Conservation (phyloP, 2,113 vertebrate species). For the Forbesichthys papilliferus region DNA sequence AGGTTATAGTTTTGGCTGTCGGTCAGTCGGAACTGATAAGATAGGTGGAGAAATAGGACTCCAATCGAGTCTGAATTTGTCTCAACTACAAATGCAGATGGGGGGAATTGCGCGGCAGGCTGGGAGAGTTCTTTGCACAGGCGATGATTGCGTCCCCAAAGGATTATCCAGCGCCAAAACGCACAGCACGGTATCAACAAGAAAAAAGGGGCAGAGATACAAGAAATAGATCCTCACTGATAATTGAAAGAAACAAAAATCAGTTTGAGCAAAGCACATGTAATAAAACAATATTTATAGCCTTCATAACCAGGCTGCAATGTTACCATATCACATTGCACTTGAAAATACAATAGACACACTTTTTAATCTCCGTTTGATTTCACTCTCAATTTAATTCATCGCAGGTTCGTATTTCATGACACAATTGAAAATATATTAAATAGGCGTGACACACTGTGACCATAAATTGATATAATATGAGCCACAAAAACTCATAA, state of each 20-base stretch:
- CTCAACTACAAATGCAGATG: constrained; percentile 54
- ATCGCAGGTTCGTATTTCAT: not conserved
- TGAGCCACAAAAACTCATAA: not conserved
- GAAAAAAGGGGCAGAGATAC: constrained; percentile 13
- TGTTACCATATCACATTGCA: not conserved
- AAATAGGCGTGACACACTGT: not conserved
- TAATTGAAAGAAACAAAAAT: not conserved
- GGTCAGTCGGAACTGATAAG: constrained; percentile 34
- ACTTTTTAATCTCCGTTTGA: too few relatives aligned
- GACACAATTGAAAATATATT: not conserved
- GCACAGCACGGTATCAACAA: constrained; percentile 25
- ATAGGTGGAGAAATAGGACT: constrained; percentile 5
- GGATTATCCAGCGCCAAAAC: constrained; percentile 48
- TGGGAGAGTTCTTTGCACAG: constrained; percentile 39
- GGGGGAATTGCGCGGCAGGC: constrained; percentile 43
- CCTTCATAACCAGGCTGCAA: not conserved
- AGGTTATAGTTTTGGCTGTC: constrained; percentile 5
- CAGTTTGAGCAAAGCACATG: not conserved
- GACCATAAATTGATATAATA: not conserved
- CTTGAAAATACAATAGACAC: too few relatives aligned
- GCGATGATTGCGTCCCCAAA: constrained; percentile 48
- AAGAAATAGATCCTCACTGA: not conserved
- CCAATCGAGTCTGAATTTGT: constrained; percentile 38
- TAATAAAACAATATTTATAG: not conserved
- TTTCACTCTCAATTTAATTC: too few relatives aligned